These are phyloP conservation scores for Hydriomena furcata DNA, from an alignment of 2,888 invertebrate species.

Conservation along the genomic window DNA sequence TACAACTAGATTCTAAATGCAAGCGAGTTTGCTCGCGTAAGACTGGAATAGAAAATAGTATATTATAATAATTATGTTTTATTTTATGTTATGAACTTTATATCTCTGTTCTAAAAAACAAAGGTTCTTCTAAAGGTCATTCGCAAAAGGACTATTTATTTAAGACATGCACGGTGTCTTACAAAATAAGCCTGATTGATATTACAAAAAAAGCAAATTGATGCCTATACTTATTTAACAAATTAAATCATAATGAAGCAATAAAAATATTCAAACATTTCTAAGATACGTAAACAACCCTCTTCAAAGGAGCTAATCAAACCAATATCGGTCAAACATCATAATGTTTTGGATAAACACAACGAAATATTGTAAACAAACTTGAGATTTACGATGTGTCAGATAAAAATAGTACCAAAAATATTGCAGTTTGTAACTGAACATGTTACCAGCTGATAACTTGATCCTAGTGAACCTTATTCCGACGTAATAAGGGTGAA, in stretches of 20 bases:
- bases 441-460: conserved; percentile 13
- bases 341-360: conserved; percentile 22
- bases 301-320: conserved; percentile 20
- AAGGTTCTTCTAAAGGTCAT: too few relatives aligned
- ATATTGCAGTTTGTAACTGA: conserved; percentile 23
- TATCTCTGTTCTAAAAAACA: too few relatives aligned
- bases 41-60: too few relatives aligned
- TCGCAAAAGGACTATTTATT: too few relatives aligned
- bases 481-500: conserved; percentile 5
- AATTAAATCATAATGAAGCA: conserved; percentile 13
- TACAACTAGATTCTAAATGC: too few relatives aligned
- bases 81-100: too few relatives aligned
- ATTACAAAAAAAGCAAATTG: conserved; percentile 43
- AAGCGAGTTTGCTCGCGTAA: too few relatives aligned
- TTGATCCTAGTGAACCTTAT: conserved; percentile 10
- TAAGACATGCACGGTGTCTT: too few relatives aligned
- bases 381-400: conserved; percentile 43
- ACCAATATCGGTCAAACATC: conserved; percentile 20
- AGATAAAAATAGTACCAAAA: conserved; percentile 44
- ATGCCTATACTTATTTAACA: conserved; percentile 9
- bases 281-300: conserved; percentile 4
- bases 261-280: background rate
- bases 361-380: conserved; percentile 40
- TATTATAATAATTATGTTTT: too few relatives aligned
- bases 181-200: too few relatives aligned